phyloP scores from a whole-genome alignment of 1,140 invertebrate species.

The Fopius arisanus region DNA sequence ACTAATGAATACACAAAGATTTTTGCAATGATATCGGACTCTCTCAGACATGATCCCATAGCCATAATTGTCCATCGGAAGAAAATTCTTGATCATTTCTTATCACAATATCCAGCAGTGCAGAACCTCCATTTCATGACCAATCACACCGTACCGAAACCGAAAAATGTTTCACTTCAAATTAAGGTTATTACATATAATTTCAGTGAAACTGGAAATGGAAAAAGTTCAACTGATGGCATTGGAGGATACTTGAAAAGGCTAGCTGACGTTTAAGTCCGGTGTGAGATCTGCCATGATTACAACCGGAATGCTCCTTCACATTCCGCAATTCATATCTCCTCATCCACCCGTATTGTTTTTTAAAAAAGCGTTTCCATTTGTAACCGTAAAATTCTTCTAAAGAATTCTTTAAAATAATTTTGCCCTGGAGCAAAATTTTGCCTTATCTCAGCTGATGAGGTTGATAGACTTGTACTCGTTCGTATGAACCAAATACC shows the following conservation, averaged over 20 bases:
- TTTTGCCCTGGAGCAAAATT: too few species aligned
- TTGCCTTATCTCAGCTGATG: too few species aligned
- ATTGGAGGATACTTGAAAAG: neutral
- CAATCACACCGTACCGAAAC: neutral
- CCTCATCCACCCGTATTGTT: too few species aligned
- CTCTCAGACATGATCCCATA: neutral
- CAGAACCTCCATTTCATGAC: neutral
- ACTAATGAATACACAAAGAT: neutral
- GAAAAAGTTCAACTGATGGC: neutral
- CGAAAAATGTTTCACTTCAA: neutral
- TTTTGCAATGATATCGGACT: neutral
- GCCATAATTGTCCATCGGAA: neutral
- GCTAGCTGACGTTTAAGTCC: too few species aligned
- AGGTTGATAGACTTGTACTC: too few species aligned
- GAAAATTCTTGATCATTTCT: neutral
- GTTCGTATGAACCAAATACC: too few species aligned
- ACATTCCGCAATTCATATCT: too few species aligned
- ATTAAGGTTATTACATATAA: neutral
- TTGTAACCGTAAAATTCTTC: too few species aligned
- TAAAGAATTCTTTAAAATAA: too few species aligned
- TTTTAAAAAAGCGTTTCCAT: too few species aligned
- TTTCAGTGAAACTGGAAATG: neutral
- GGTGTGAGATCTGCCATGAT: too few species aligned
- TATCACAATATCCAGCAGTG: neutral
- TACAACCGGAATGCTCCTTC: too few species aligned